Percentiles rank a stretch among this genome's conserved stretches.
phyloP scores from a whole-genome alignment of 2,888 invertebrate species.

The Carcina quercana region DNA sequence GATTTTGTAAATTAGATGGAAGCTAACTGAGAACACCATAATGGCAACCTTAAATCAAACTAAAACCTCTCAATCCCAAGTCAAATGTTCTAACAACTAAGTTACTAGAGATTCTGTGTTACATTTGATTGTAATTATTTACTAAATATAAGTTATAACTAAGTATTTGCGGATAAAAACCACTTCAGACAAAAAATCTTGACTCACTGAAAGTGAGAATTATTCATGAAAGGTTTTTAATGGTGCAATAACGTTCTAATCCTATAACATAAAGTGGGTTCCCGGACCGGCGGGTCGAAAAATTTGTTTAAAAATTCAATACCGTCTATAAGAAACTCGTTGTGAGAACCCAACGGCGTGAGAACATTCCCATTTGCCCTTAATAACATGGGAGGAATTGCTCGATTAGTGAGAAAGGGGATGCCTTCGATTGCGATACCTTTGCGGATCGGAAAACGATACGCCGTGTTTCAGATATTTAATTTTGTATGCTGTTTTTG shows the following conservation, averaged over 20 bases:
- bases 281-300: conserved; percentile 48
- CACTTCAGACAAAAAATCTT: too few species aligned
- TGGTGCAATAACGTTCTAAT: conserved; percentile 56
- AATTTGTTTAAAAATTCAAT: conserved; percentile 72
- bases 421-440: conserved; percentile 42
- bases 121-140: too few species aligned
- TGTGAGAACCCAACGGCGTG: conserved; percentile 64
- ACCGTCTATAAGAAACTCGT: conserved; percentile 66
- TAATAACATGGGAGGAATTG: conserved; percentile 69
- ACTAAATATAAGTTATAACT: too few species aligned
- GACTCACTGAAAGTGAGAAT: conserved; percentile 22
- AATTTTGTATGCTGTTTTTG: too few species aligned
- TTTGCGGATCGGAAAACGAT: conserved; percentile 27
- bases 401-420: conserved; percentile 62
- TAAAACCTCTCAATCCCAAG: too few species aligned
- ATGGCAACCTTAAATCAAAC: too few species aligned
- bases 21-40: too few species aligned
- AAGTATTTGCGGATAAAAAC: too few species aligned
- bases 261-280: conserved; percentile 56
- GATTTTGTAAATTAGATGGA: too few species aligned
- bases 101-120: too few species aligned
- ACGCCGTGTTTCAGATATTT: conserved; percentile 23
- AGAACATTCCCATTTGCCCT: conserved; percentile 66
- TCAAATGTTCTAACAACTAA: too few species aligned
- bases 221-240: conserved; percentile 51